Conservation (phyloP, 2,797 vertebrate genomes). For the Huso huso region DNA sequence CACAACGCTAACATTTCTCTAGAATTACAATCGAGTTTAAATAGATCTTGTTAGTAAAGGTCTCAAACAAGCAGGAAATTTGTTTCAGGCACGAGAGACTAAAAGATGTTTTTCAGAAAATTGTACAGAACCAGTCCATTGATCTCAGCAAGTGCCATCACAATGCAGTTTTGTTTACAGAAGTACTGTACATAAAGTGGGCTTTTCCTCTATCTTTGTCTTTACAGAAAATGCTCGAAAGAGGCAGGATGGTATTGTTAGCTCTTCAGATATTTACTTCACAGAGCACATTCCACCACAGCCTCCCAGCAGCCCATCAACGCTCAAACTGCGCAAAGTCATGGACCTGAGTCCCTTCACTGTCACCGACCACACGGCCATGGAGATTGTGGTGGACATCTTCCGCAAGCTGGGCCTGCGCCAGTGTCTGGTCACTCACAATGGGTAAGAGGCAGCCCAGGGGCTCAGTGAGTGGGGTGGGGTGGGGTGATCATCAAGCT, state of each 20-base stretch:
- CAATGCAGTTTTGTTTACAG: too few relatives aligned
- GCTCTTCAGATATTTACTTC: slow-evolving; percentile 80
- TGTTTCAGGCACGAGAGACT: too few relatives aligned
- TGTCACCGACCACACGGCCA: slow-evolving; percentile 88
- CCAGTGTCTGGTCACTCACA: slow-evolving; percentile 92
- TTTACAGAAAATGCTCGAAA: slow-evolving; percentile 79
- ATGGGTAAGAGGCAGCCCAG: slow-evolving; percentile 63
- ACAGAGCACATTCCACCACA: slow-evolving; percentile 74
- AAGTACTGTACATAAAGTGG: not conserved
- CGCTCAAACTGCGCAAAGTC: slow-evolving; percentile 75
- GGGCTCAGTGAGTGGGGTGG: not conserved
- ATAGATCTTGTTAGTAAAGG: too few relatives aligned
- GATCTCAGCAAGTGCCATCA: too few relatives aligned
- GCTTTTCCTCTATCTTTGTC: not conserved
- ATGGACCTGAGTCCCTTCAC: slow-evolving; percentile 95
- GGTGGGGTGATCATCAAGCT: not conserved
- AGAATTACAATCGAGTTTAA: too few relatives aligned
- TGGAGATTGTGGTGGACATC: slow-evolving; percentile 96
- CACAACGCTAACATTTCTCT: too few relatives aligned
- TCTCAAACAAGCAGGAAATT: too few relatives aligned
- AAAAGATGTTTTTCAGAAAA: too few relatives aligned
- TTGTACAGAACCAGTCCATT: too few relatives aligned
- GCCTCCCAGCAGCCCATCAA: slow-evolving; percentile 61
- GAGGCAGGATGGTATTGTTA: slow-evolving; percentile 87
- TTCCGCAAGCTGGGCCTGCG: slow-evolving; percentile 91